A percentile compares a stretch with the other conserved stretches of the same genome.
Evolutionary conservation across 2,888 invertebrate species (phyloP).

Genomic region (Pocota personata): DNA sequence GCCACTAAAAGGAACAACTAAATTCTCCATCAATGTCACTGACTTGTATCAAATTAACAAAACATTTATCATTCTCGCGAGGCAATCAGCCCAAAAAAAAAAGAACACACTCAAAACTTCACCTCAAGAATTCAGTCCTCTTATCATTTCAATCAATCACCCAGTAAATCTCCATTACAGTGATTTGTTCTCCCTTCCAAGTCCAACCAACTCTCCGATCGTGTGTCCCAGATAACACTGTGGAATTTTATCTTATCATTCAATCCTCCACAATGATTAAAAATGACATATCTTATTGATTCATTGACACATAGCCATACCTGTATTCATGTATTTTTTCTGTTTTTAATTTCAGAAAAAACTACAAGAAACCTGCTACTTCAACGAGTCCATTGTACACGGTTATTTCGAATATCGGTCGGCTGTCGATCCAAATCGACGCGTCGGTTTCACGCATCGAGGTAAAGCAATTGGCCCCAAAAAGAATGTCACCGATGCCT

Average conservation of each 20-base stretch:
- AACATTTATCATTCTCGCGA: not conserved
- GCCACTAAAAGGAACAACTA: not conserved
- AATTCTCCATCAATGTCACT: not conserved
- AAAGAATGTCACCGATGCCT: slow-evolving; percentile 81
- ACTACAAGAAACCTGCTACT: slow-evolving; percentile 82
- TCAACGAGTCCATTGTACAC: slow-evolving; percentile 82
- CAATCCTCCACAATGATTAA: slow-evolving; percentile 17
- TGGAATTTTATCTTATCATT: slow-evolving; percentile 59
- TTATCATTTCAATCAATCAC: slow-evolving; percentile 29
- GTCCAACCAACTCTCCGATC: not conserved
- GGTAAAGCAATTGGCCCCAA: slow-evolving; percentile 82
- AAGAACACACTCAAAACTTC: not conserved
- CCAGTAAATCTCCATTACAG: slow-evolving; percentile 11
- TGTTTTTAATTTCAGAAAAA: slow-evolving; percentile 78
- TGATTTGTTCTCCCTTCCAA: not conserved
- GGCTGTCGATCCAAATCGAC: slow-evolving; percentile 81
- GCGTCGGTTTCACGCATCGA: slow-evolving; percentile 82
- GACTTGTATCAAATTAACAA: not conserved
- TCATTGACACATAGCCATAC: not conserved
- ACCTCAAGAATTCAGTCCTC: not conserved
- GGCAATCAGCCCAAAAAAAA: not conserved
- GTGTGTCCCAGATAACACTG: not conserved
- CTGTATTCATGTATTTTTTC: not conserved
- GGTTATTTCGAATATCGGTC: slow-evolving; percentile 82
- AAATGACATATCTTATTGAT: not conserved